Evolutionary conservation across 53 echinoderm and acorn worm species (phyloP).

Genomic region (Holothuria scabra): DNA sequence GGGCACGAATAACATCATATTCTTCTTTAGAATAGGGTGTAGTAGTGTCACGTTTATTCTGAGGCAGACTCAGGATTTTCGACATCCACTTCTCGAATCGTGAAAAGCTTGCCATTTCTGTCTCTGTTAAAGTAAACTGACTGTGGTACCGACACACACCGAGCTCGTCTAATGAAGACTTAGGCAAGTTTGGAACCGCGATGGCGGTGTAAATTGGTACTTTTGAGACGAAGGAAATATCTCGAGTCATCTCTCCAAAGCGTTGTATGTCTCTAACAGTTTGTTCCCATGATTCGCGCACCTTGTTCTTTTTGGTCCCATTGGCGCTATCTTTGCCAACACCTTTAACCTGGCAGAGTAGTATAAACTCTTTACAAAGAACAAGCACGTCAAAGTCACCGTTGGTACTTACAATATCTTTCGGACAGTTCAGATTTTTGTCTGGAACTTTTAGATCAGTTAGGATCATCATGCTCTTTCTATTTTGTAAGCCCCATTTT

Average conservation of each 20-base stretch:
- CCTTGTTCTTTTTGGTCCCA: background rate
- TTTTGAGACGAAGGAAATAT: background rate
- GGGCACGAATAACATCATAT: background rate
- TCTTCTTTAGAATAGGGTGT: background rate
- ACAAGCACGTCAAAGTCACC: constrained; percentile 24
- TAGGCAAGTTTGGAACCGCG: constrained; percentile 1
- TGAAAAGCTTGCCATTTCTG: constrained; percentile 1
- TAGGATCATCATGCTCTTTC: constrained; percentile 8
- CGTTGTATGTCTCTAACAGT: background rate
- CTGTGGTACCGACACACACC: constrained; percentile 21
- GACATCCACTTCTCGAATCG: background rate
- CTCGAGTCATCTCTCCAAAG: constrained; percentile 19
- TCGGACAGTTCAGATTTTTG: background rate
- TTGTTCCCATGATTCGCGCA: constrained; percentile 15
- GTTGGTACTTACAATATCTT: constrained; percentile 14
- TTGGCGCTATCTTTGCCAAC: background rate
- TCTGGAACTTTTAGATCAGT: constrained; percentile 21
- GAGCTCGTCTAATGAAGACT: background rate
- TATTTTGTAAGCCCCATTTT: constrained; percentile 25
- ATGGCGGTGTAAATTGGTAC: background rate
- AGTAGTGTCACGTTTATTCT: background rate
- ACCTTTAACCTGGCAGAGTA: constrained; percentile 25
- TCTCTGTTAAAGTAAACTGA: background rate
- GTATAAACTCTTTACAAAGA: background rate
- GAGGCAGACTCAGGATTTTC: background rate